These are phyloP conservation scores for Drosophila grimshawi DNA, from an alignment of 1,140 invertebrate species.

Conservation along the genomic window DNA sequence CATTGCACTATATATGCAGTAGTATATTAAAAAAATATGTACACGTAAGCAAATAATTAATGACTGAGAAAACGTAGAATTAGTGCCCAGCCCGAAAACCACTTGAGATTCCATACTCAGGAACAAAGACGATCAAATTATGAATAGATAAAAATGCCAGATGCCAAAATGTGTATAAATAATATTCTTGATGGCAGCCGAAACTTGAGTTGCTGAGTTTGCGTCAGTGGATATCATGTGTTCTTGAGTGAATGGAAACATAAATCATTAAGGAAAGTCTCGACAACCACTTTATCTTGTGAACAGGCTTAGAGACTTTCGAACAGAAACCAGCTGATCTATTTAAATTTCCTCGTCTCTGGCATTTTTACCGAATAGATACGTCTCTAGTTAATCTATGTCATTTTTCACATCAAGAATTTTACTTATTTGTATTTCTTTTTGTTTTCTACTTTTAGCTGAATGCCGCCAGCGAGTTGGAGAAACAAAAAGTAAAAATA, in stretches of 20 bases:
- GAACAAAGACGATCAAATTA: constrained; percentile 39
- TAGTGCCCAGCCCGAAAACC: constrained; percentile 19
- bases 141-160: constrained; percentile 44
- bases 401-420: not conserved
- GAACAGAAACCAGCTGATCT: not conserved
- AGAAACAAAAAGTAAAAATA: constrained; percentile 87
- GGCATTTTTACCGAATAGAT: not conserved
- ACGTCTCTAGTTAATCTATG: not conserved
- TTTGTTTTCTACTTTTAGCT: constrained; percentile 42
- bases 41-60: constrained; percentile 7
- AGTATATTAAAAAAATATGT: not conserved
- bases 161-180: constrained; percentile 30
- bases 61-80: constrained; percentile 6
- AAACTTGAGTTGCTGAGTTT: constrained; percentile 41
- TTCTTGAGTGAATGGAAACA: constrained; percentile 19
- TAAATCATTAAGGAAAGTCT: constrained; percentile 22
- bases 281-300: constrained; percentile 15
- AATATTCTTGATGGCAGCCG: constrained; percentile 28
- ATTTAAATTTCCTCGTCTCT: no score
- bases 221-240: constrained; percentile 23
- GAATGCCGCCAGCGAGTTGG: constrained; percentile 65
- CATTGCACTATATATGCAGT: constrained; percentile 26
- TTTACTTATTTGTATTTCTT: not conserved
- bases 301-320: not conserved
- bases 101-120: constrained; percentile 37